These are phyloP conservation scores for Leptopilina myrica DNA, from an alignment of 2,888 invertebrate genomes.

Conservation along the genomic window DNA sequence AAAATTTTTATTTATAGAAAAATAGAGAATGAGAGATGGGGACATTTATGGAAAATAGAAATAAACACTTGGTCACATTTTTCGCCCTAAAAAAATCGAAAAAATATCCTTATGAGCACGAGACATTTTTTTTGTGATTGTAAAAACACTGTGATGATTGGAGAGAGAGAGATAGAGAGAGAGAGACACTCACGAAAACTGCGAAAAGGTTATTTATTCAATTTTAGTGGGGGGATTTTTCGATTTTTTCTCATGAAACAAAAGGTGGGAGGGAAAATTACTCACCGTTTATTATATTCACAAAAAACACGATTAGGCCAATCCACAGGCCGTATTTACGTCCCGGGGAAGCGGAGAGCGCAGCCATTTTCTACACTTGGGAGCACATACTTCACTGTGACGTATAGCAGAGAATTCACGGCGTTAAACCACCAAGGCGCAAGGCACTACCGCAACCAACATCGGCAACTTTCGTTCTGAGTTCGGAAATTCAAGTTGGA, in stretches of 20 bases:
- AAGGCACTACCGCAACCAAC: conserved; percentile 15
- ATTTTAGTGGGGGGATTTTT: not conserved
- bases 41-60: too few relatives aligned
- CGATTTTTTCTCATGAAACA: too few relatives aligned
- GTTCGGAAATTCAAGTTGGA: conserved; percentile 2
- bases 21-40: too few relatives aligned
- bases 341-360: conserved; percentile 71
- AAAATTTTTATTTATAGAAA: too few relatives aligned
- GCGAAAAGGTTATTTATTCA: not conserved
- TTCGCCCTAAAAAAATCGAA: too few relatives aligned
- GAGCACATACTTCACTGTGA: conserved; percentile 76
- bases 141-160: too few relatives aligned
- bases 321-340: conserved; percentile 73
- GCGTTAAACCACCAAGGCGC: conserved; percentile 52
- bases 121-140: too few relatives aligned
- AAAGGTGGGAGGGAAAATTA: conserved; percentile 46
- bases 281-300: conserved; percentile 70
- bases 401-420: conserved; percentile 59
- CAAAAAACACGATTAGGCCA: conserved; percentile 66
- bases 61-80: too few relatives aligned
- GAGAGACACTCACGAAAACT: too few relatives aligned
- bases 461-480: conserved; percentile 42
- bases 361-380: conserved; percentile 76
- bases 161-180: too few relatives aligned
- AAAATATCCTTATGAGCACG: too few relatives aligned